Evolutionary conservation across 2,888 invertebrate genomes (phyloP).

Genomic region (Acrobasis repandana): DNA sequence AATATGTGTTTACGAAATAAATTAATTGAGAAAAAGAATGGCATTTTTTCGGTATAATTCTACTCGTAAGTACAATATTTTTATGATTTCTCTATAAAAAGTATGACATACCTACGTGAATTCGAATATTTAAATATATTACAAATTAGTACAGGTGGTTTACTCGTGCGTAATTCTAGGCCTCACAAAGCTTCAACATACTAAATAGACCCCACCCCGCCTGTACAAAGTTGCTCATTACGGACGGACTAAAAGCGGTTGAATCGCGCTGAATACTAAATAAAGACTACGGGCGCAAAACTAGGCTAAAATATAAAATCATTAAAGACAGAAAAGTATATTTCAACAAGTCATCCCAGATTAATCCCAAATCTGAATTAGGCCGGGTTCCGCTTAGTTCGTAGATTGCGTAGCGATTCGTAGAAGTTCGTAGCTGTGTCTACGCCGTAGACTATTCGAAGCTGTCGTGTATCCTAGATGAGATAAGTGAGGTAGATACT

Average conservation of each 20-base stretch:
- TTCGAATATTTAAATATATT: too few relatives aligned
- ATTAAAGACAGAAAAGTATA: conserved; percentile 20
- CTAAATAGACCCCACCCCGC: not conserved
- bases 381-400: conserved; percentile 20
- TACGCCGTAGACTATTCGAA: conserved; percentile 13
- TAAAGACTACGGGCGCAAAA: not conserved
- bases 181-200: not conserved
- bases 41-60: too few relatives aligned
- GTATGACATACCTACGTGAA: too few relatives aligned
- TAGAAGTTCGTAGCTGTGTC: conserved; percentile 16
- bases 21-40: too few relatives aligned
- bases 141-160: too few relatives aligned
- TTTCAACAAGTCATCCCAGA: conserved; percentile 20
- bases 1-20: too few relatives aligned
- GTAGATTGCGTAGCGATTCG: conserved; percentile 15
- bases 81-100: too few relatives aligned
- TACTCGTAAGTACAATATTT: too few relatives aligned
- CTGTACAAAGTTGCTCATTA: conserved; percentile 9
- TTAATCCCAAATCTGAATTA: conserved; percentile 28
- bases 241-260: conserved; percentile 10
- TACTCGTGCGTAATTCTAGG: too few relatives aligned
- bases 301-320: conserved; percentile 18
- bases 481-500: not conserved
- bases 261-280: not conserved
- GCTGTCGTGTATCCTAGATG: not conserved